Conservation (phyloP, 2,113 vertebrate genomes). For the human (Homo sapiens) region GRCh38 chr3:28056501-28057000, state of each 20-base stretch:
- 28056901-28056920: conserved; percentile 88
- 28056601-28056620: conserved; percentile 6
- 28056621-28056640: not conserved
- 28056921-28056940: conserved; percentile 87
- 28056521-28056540: no score
- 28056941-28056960: conserved; percentile 86
- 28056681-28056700: conserved; percentile 24
- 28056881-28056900: conserved; percentile 85
- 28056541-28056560: no score
- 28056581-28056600: not conserved
- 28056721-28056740: conserved; percentile 21
- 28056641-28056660: conserved; percentile 17
- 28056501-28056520: no score
- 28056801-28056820: conserved; percentile 78
- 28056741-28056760: conserved; percentile 60
- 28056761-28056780: conserved; percentile 69
- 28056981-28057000: conserved; percentile 87
- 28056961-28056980: conserved; percentile 84
- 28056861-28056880: conserved; percentile 63
- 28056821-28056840: conserved; percentile 70
- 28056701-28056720: conserved; percentile 55
- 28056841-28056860: conserved; percentile 43
- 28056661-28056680: conserved; percentile 19
- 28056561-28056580: conserved; percentile 20
- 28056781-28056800: conserved; percentile 81